Evolutionary conservation across 2,113 vertebrate genomes (phyloP), one percentile per base, ranked within the genome.

Genomic region (Rhagologus leucostigma): DNA sequence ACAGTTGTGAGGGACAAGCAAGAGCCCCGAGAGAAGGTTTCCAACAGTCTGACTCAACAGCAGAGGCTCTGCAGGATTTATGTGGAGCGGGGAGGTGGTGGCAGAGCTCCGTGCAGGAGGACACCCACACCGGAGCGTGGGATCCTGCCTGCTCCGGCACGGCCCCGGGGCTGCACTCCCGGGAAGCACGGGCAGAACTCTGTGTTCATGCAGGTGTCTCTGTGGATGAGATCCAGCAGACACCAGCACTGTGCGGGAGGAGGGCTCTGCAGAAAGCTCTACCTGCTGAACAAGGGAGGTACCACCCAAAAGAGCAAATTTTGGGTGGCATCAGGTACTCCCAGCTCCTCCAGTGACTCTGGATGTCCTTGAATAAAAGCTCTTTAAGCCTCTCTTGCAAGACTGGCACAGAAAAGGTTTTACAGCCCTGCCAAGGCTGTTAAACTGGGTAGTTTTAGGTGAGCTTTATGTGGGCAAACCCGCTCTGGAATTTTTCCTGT

Each of bases 381-480:
- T 18, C 10, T 37, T 62, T 44, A 22, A 16, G 23, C 5, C 11
- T 47, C 9, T 49, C 32, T 65, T 33, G 46, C 30, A 39, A 55
- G 35, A 42, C 10, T 35, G 47, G 18, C 42, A 32, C 16, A 37
- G 44, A 62, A 85, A 76, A 21, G 15, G 2, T 14, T 50, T 73
- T 30, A 9, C 12, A 82, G 37, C 6, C 33, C 16, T 46, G 9
- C 8, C 29, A 77, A 80, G 7, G 6, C 3, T 79, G 17, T 49
- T 68, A 24, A 62, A 21, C 11, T 70, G 15, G 22, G 57, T 13
- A 6, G 14, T 55, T 73, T 63, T 27, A 22, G 29, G 33, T 23
- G 1, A 55, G 6, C 2, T 77, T 60, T 18, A 11, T 3, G 18
- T 5, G 7, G 16, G 13, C 9, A 49, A 42, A 20, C 3, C 14